phyloP scores from a whole-genome alignment of 2,113 vertebrate genomes.

The Scalopus aquaticus region DNA sequence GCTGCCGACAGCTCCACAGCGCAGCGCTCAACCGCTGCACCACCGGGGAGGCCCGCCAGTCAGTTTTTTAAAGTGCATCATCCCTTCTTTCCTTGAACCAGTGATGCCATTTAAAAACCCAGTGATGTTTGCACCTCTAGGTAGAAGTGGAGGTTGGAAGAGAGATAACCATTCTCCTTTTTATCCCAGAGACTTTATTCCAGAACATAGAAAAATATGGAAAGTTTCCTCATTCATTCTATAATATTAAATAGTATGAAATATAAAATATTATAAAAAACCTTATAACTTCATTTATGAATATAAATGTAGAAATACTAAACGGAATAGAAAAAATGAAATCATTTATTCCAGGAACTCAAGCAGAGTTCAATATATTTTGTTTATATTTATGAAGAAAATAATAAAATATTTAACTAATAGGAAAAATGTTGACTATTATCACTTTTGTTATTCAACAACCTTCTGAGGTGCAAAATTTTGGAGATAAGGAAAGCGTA shows the following conservation, averaged over 20 bases:
- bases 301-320: not conserved
- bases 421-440: too few species aligned
- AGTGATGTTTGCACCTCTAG: not conserved
- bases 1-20: too few species aligned
- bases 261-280: not conserved
- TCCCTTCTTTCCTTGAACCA: not conserved
- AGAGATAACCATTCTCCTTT: not conserved
- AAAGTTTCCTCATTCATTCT: not conserved
- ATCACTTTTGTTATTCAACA: not conserved
- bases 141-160: not conserved
- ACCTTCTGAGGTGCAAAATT: not conserved
- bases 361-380: not conserved
- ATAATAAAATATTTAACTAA: not conserved
- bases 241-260: not conserved
- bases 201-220: not conserved
- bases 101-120: not conserved
- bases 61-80: not conserved
- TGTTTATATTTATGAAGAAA: not conserved
- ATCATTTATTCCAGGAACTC: not conserved
- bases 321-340: not conserved
- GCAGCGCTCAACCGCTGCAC: too few species aligned
- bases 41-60: too few species aligned
- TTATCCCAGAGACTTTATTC: not conserved
- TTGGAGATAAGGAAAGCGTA: not conserved
- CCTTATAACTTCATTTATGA: not conserved